Conservation (phyloP, 1,140 invertebrate genomes). For the Aethina tumida region DNA sequence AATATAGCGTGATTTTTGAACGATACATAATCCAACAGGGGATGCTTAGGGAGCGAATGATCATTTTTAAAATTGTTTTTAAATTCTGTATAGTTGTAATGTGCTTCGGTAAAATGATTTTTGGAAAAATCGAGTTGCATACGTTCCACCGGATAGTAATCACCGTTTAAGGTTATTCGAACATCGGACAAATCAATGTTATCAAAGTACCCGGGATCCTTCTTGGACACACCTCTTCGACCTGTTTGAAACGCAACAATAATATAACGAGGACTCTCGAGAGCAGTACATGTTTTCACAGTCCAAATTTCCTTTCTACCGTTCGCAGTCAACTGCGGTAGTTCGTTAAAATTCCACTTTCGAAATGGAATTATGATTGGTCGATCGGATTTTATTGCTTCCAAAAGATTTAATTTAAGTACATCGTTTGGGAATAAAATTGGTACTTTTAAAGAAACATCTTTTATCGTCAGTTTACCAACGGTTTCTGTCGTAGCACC, state of each 20-base stretch:
- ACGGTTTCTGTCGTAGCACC: too few species aligned
- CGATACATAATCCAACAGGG: conserved; percentile 1
- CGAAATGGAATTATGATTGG: conserved; percentile 11
- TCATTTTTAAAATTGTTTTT: conserved; percentile 5
- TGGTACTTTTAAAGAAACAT: conserved; percentile 8
- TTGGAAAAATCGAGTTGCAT: conserved; percentile 10
- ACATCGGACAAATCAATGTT: conserved; percentile 5
- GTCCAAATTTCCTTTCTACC: conserved; percentile 8
- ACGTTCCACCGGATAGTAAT: conserved; percentile 2
- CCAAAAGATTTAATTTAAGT: conserved; percentile 7
- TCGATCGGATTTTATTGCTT: conserved; percentile 10
- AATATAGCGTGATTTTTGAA: conserved; percentile 7
- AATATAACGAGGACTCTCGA: conserved; percentile 9
- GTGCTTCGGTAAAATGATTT: conserved; percentile 9
- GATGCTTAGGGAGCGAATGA: neutral
- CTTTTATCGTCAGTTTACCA: neutral
- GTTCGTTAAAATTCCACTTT: conserved; percentile 10
- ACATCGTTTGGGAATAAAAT: conserved; percentile 7
- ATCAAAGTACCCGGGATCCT: conserved; percentile 8
- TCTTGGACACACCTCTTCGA: neutral
- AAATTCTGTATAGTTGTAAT: conserved; percentile 10
- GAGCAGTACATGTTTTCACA: conserved; percentile 7
- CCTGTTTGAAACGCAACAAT: conserved; percentile 10
- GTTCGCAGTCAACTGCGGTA: conserved; percentile 4
- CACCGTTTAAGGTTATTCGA: conserved; percentile 8